Evolutionary conservation across 2,113 vertebrate genomes (phyloP), one percentile per base, ranked within the genome.

Genomic region (Ramphastos sulfuratus): DNA sequence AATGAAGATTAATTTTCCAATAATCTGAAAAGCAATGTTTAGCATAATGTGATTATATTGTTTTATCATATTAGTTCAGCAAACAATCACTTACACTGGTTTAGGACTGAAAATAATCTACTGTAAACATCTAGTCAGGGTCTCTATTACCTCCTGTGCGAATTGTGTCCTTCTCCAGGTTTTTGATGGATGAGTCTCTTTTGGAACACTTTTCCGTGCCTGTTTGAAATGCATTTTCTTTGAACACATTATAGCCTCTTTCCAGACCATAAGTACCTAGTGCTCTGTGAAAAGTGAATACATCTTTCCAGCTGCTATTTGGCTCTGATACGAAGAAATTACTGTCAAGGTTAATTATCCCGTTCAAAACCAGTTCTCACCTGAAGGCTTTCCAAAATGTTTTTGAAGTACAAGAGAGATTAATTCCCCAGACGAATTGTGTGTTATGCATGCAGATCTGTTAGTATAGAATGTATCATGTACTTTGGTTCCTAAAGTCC

Each of bases 291-390:
- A 96, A 95, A 95, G 94, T 87, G 91, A 95, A 95, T 89, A 85
- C 76, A 89, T 95, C 89, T 96, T 96, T 97, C 93, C 89, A 90
- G 87, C 48, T 0, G 25, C 52, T 93, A 83, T 90, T 96, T 97
- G 89, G 82, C 89, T 94, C 39, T 63, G 52, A 93, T 95, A 92
- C 82, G 81, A 92, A 96, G 85, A 96, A 97, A 95, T 93, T 95
- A 87, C 75, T 93, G 83, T 95, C 96, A 96, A 94, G 94, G 94
- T 96, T 97, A 97, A 97, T 97, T 96, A 96, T 89, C 75, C 91
- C 25, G 84, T 95, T 94, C 90, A 96, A 95, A 94, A 95, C 81
- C 85, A 86, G 80, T 90, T 96, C 72, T 83, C 85, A 96, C 90
- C 95, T 96, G 94, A 97, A 97, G 93, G 92, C 37, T 92, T 94